A percentile compares a stretch with the other conserved stretches of the same genome.
phyloP scores from a whole-genome alignment of 2,797 vertebrate species.

The Oreortyx pictus region DNA sequence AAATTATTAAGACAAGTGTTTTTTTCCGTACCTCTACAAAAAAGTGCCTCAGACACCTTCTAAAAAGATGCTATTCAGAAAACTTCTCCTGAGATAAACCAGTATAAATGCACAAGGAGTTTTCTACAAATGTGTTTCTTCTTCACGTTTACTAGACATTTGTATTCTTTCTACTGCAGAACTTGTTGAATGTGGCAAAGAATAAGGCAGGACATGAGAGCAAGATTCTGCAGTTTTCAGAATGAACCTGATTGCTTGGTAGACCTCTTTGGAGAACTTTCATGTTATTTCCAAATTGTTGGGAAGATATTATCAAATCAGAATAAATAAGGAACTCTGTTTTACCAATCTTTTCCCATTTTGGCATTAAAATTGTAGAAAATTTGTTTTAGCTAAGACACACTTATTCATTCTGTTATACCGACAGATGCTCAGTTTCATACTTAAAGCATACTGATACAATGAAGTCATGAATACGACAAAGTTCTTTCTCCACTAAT shows the following conservation, averaged over 20 bases:
- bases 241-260: neutral
- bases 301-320: neutral
- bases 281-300: neutral
- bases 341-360: neutral
- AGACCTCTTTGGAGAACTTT: neutral
- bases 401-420: fast-evolving
- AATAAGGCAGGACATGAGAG: neutral
- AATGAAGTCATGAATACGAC: neutral
- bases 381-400: neutral
- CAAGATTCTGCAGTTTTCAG: neutral
- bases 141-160: neutral
- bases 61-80: neutral
- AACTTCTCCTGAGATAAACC: neutral
- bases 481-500: neutral
- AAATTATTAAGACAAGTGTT: neutral
- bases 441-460: neutral
- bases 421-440: neutral
- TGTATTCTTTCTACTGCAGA: neutral
- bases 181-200: neutral
- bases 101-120: fast-evolving
- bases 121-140: neutral
- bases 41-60: neutral
- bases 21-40: neutral
- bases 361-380: neutral
- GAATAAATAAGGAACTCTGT: neutral